phyloP scores from a whole-genome alignment of 2,113 vertebrate genomes.

The Phaethornis superciliosus region DNA sequence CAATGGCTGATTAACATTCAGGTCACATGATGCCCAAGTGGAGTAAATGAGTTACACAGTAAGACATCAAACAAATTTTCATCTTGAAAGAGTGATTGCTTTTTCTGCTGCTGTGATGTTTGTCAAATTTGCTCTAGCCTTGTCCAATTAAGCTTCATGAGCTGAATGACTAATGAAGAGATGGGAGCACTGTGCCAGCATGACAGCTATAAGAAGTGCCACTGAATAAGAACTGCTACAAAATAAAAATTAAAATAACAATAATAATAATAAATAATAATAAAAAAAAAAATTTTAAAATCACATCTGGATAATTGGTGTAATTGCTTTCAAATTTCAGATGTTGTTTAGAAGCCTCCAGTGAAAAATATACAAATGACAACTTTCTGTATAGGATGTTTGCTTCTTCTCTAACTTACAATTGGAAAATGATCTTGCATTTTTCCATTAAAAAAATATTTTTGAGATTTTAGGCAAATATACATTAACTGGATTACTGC shows the following conservation, averaged over 20 bases:
- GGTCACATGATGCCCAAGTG: slow-evolving; percentile 83
- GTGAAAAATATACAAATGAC: slow-evolving; percentile 54
- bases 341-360: slow-evolving; percentile 67
- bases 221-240: slow-evolving; percentile 65
- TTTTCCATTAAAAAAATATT: slow-evolving; percentile 44
- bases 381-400: not conserved
- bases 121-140: slow-evolving; percentile 87
- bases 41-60: slow-evolving; percentile 89
- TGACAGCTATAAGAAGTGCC: slow-evolving; percentile 72
- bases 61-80: slow-evolving; percentile 92
- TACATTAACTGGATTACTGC: slow-evolving; percentile 63
- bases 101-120: slow-evolving; percentile 90
- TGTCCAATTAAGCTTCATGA: slow-evolving; percentile 90
- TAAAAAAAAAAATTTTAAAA: slow-evolving; percentile 54
- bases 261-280: not conserved
- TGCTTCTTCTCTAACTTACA: slow-evolving; percentile 35
- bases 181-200: slow-evolving; percentile 70
- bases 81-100: slow-evolving; percentile 90
- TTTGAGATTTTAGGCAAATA: slow-evolving; percentile 62
- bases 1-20: slow-evolving; percentile 87
- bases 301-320: slow-evolving; percentile 74
- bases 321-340: slow-evolving; percentile 78
- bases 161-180: slow-evolving; percentile 87
- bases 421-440: slow-evolving; percentile 43
- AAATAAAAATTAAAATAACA: not conserved